phyloP scores from a whole-genome alignment of 2,888 invertebrate genomes.

The Heliothis peltigera region DNA sequence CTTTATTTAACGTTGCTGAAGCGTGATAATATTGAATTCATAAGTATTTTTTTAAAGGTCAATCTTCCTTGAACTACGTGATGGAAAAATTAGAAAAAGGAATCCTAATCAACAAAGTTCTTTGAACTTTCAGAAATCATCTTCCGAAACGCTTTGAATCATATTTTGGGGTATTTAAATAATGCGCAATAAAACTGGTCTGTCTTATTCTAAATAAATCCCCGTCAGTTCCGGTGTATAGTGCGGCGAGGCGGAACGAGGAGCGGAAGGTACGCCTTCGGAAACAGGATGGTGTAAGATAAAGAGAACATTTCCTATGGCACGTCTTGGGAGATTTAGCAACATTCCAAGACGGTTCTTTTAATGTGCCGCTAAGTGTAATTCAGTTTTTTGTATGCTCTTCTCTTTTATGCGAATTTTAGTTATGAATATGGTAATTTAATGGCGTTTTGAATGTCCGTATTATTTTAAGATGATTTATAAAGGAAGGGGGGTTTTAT shows the following conservation, averaged over 20 bases:
- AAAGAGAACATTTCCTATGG: conserved; percentile 89
- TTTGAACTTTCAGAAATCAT: too few relatives aligned
- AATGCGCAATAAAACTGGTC: conserved; percentile 67
- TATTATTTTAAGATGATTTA: background rate
- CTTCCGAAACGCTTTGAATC: background rate
- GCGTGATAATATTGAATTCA: background rate
- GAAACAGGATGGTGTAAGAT: conserved; percentile 89
- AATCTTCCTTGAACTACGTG: too few relatives aligned
- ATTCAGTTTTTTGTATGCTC: conserved; percentile 65
- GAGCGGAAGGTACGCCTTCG: conserved; percentile 85
- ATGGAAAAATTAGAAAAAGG: too few relatives aligned
- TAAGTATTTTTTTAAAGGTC: too few relatives aligned
- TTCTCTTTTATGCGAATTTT: conserved; percentile 21
- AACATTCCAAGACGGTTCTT: conserved; percentile 81
- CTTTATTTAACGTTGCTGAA: background rate
- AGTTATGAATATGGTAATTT: conserved; percentile 44
- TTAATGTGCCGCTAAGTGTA: conserved; percentile 72
- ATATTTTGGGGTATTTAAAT: conserved; percentile 29
- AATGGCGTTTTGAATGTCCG: conserved; percentile 2
- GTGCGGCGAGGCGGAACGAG: conserved; percentile 80
- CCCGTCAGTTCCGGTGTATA: conserved; percentile 82
- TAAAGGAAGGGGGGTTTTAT: background rate
- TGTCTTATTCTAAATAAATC: conserved; percentile 83
- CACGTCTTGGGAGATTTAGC: conserved; percentile 86
- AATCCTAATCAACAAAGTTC: too few relatives aligned